Evolutionary conservation across 2,113 vertebrate genomes (phyloP).

Genomic region (Toxotes chatareus): DNA sequence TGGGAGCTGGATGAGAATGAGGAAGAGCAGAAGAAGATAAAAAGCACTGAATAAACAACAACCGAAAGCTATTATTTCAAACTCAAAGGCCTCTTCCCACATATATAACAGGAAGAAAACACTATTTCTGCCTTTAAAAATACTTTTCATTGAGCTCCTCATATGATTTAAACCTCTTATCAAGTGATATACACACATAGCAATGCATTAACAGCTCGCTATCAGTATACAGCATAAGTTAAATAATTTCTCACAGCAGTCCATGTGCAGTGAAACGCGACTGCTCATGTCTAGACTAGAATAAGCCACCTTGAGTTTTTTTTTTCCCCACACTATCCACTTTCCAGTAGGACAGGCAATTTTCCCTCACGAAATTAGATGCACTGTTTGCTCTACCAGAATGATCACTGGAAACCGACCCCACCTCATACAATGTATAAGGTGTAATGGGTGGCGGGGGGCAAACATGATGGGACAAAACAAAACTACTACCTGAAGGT

Average conservation of each 20-base stretch:
- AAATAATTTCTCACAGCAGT: neutral
- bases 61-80: constrained; percentile 27
- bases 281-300: constrained; percentile 40
- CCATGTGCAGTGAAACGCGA: neutral
- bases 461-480: neutral
- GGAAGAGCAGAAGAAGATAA: neutral
- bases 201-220: neutral
- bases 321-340: constrained; percentile 24
- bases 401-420: constrained; percentile 35
- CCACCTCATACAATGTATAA: constrained; percentile 29
- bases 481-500: neutral
- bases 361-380: constrained; percentile 51
- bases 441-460: neutral
- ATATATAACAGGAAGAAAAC: neutral
- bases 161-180: neutral
- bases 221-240: neutral
- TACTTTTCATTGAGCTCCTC: neutral
- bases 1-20: constrained; percentile 6
- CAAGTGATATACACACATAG: neutral
- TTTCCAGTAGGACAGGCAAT: constrained; percentile 46
- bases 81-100: neutral
- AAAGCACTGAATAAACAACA: constrained; percentile 12
- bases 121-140: neutral
- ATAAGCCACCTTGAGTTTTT: constrained; percentile 50
- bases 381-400: constrained; percentile 50